These are phyloP conservation scores for Cerceris ruficornis DNA, from an alignment of 2,888 invertebrate genomes.

Conservation along the genomic window DNA sequence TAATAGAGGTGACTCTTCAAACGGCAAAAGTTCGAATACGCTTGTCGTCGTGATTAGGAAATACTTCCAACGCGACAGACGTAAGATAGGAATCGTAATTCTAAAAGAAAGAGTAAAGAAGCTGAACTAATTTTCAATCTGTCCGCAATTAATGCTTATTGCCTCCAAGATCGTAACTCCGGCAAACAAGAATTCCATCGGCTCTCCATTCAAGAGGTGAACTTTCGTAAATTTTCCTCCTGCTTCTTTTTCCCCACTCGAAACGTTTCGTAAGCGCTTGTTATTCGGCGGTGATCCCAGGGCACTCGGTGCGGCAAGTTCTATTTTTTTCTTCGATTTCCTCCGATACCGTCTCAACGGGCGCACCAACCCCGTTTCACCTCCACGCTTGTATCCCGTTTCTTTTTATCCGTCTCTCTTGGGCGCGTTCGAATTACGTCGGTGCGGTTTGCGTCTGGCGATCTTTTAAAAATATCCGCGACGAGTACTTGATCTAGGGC, in stretches of 20 bases:
- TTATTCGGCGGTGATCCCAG: constrained; percentile 50
- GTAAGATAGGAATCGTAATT: too few species aligned
- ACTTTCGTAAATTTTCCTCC: not conserved
- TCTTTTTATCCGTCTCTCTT: not conserved
- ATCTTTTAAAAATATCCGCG: constrained; percentile 76
- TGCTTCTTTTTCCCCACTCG: constrained; percentile 15
- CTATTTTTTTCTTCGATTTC: constrained; percentile 62
- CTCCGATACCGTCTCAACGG: constrained; percentile 39
- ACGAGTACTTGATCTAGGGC: constrained; percentile 78
- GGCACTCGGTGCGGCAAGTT: constrained; percentile 36
- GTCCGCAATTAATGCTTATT: too few species aligned
- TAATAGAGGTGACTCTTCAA: too few species aligned
- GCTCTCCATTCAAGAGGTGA: too few species aligned
- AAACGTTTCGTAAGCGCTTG: constrained; percentile 41
- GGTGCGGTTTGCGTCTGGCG: constrained; percentile 57
- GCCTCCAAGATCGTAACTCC: too few species aligned
- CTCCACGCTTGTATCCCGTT: not conserved
- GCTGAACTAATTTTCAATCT: too few species aligned
- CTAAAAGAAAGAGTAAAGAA: too few species aligned
- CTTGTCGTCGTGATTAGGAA: too few species aligned
- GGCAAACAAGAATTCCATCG: too few species aligned
- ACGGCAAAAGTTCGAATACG: too few species aligned
- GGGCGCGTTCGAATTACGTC: constrained; percentile 57
- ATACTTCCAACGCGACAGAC: too few species aligned
- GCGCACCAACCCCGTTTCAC: not conserved